Conservation (phyloP, 1,140 invertebrate species). For the Drosophila parvula region DNA sequence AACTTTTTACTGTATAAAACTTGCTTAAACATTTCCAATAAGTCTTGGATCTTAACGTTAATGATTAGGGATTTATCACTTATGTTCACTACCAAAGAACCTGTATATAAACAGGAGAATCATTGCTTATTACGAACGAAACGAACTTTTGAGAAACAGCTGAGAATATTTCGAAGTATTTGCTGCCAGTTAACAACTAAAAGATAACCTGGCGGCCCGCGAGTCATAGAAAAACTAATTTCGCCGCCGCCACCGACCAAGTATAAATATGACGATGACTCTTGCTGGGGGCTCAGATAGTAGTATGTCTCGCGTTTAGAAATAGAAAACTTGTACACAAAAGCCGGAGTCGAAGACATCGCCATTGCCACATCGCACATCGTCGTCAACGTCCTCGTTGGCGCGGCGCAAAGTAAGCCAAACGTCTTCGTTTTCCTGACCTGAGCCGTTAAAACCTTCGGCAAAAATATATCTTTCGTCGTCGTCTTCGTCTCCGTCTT, state of each 20-base stretch:
- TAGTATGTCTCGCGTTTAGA: conserved; percentile 66
- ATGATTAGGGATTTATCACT: background rate
- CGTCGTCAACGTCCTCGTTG: conserved; percentile 36
- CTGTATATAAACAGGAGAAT: background rate
- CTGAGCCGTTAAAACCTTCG: conserved; percentile 36
- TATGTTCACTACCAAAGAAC: background rate
- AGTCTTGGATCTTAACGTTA: background rate
- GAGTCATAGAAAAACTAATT: conserved; percentile 82
- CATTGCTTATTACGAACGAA: background rate
- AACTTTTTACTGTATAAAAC: background rate
- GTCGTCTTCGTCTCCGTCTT: conserved; percentile 35
- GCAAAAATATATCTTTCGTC: conserved; percentile 13
- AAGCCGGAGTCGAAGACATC: conserved; percentile 52
- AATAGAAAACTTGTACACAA: conserved; percentile 74
- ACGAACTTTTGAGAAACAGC: conserved; percentile 12
- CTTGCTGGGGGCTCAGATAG: conserved; percentile 66
- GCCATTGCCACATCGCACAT: conserved; percentile 20
- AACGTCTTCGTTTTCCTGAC: conserved; percentile 64
- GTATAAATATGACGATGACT: conserved; percentile 82
- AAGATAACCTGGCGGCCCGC: conserved; percentile 70
- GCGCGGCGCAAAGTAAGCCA: conserved; percentile 69
- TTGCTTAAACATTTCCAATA: background rate
- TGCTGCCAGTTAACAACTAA: conserved; percentile 43
- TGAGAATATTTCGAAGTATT: conserved; percentile 2
- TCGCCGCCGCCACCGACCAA: conserved; percentile 69